Conservation (phyloP, 2,797 vertebrate species). For the Enteromius trimaculatus region DNA sequence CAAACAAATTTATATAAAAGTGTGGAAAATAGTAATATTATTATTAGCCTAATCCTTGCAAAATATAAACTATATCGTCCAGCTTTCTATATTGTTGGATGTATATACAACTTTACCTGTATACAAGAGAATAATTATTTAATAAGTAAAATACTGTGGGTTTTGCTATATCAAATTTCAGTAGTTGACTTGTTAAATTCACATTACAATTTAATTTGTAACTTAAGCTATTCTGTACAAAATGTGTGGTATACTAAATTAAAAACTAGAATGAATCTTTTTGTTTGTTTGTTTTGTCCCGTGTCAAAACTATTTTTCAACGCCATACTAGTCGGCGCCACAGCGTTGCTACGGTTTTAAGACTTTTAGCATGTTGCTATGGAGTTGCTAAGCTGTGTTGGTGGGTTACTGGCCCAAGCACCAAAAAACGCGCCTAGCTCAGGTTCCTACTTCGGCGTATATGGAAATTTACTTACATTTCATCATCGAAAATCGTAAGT, state of each 20-base stretch:
- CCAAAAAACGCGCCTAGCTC: neutral
- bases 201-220: too few species aligned
- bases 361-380: neutral
- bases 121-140: neutral
- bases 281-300: too few species aligned
- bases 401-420: neutral
- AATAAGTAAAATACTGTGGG: neutral
- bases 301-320: neutral
- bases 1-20: neutral
- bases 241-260: neutral
- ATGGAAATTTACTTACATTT: neutral
- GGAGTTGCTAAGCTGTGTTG: neutral
- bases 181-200: neutral
- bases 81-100: neutral
- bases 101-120: neutral
- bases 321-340: neutral
- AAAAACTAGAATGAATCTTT: neutral
- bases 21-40: neutral
- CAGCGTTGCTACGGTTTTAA: neutral
- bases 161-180: neutral
- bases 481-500: neutral
- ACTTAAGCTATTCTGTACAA: neutral
- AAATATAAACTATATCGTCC: neutral
- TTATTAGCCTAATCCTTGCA: neutral
- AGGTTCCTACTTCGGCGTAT: neutral